Percentiles rank a stretch among this genome's conserved stretches.
Evolutionary conservation across 92 coral and sea anemone species (phyloP).

Genomic region (Ricordea florida): DNA sequence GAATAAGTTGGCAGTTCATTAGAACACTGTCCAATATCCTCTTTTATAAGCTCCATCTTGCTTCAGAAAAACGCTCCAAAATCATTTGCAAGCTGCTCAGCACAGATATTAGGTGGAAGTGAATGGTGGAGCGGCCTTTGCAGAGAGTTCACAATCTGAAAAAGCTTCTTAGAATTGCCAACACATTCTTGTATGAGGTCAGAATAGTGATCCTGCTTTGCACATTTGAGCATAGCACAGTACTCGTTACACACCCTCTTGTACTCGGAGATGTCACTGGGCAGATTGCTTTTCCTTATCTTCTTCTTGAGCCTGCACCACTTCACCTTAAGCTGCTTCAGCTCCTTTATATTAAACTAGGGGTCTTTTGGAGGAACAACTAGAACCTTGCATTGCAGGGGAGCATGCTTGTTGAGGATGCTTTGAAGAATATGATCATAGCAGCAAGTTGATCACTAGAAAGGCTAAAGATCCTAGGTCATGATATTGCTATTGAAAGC

Average conservation of each 20-base stretch:
- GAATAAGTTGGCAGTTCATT: slow-evolving; percentile 1
- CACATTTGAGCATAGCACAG: neutral
- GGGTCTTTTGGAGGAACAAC: slow-evolving; percentile 47
- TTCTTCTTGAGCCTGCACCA: neutral
- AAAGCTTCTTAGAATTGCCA: too few relatives aligned
- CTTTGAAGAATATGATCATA: slow-evolving; percentile 24
- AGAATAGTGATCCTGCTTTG: neutral
- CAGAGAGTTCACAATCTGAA: neutral
- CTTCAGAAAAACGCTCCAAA: slow-evolving; percentile 41
- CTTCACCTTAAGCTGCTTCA: slow-evolving; percentile 28
- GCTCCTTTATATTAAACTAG: slow-evolving; percentile 33
- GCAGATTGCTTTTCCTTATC: slow-evolving; percentile 4
- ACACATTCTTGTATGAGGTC: too few relatives aligned
- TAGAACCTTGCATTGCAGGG: slow-evolving; percentile 23
- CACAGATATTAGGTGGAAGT: neutral
- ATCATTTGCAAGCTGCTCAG: neutral
- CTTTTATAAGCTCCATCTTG: slow-evolving; percentile 32
- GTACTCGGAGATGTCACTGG: neutral
- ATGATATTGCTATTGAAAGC: slow-evolving; percentile 19
- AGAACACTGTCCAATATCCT: slow-evolving; percentile 16
- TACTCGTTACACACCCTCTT: neutral
- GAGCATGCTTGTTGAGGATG: slow-evolving; percentile 62
- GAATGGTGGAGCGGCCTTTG: neutral
- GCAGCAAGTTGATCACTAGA: slow-evolving; percentile 25
- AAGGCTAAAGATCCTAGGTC: slow-evolving; percentile 13